Evolutionary conservation across 23 tunicate species (phyloP).

Genomic region (Trididemnum clinides): DNA sequence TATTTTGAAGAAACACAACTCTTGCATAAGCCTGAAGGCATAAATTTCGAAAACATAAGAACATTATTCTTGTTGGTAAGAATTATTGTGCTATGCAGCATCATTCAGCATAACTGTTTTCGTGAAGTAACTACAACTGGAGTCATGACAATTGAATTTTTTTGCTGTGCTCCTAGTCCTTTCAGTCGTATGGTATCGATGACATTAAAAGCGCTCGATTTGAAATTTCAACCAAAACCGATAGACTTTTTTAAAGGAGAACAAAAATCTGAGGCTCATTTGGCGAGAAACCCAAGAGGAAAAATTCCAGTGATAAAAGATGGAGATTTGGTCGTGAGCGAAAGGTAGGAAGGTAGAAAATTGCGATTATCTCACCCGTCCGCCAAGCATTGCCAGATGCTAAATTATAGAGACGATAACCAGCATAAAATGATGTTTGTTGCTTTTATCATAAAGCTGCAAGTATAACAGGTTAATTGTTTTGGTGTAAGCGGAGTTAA

Average conservation of each 20-base stretch:
- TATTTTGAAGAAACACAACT: too few relatives aligned
- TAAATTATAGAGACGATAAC: too few relatives aligned
- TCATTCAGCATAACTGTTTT: too few relatives aligned
- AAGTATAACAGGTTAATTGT: too few relatives aligned
- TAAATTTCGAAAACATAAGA: too few relatives aligned
- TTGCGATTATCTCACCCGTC: not conserved
- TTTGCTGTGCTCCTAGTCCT: not conserved
- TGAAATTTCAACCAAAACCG: not conserved
- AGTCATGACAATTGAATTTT: not conserved
- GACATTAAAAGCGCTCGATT: conserved; percentile 8
- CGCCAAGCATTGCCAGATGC: too few relatives aligned
- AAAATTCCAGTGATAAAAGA: conserved; percentile 32
- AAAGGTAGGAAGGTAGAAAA: conserved; percentile 25
- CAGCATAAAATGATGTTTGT: too few relatives aligned
- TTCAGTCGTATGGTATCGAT: conserved; percentile 21
- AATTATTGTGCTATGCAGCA: too few relatives aligned
- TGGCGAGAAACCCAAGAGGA: conserved; percentile 46
- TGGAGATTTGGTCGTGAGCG: conserved; percentile 21
- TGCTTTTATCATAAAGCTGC: too few relatives aligned
- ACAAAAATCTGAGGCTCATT: not conserved
- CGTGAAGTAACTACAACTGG: not conserved
- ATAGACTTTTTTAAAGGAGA: conserved; percentile 39
- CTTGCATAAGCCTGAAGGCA: too few relatives aligned
- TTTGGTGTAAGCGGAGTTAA: too few relatives aligned
- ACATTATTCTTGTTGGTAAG: too few relatives aligned